Conservation (phyloP, 1,140 invertebrate species). For the Paramacrobiotus metropolitanus region DNA sequence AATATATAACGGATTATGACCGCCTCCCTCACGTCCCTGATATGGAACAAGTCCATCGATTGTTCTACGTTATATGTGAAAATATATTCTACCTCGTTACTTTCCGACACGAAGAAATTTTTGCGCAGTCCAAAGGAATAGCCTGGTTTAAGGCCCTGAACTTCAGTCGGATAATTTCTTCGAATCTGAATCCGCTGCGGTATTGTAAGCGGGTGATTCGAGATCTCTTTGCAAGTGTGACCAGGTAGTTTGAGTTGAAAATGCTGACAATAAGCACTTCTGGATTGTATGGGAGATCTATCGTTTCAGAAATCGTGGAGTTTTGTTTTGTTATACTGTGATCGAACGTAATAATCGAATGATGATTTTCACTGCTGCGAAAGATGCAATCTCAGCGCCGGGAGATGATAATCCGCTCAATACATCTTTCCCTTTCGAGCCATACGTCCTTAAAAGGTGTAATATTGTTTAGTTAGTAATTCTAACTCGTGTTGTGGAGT, state of each 20-base stretch:
- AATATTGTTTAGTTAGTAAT: neutral
- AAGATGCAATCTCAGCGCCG: conserved; percentile 15
- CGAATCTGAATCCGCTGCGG: conserved; percentile 56
- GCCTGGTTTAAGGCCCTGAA: conserved; percentile 52
- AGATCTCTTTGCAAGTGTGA: conserved; percentile 55
- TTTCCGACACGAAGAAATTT: conserved; percentile 58
- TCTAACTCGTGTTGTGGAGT: too few relatives aligned
- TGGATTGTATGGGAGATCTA: neutral
- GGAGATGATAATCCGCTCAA: conserved; percentile 29
- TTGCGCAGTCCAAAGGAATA: conserved; percentile 33
- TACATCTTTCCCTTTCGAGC: conserved; percentile 56
- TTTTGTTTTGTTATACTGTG: conserved; percentile 65
- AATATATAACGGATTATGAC: conserved; percentile 39
- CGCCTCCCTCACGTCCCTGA: conserved; percentile 26
- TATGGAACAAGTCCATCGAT: conserved; percentile 37
- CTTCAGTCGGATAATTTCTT: conserved; percentile 53
- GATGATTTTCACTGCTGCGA: conserved; percentile 16
- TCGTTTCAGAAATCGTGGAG: neutral
- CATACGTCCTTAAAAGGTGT: conserved; percentile 41
- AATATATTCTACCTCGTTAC: conserved; percentile 67
- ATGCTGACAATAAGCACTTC: too few relatives aligned
- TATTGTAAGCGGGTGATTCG: conserved; percentile 48
- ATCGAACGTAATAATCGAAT: conserved; percentile 53
- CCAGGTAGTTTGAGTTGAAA: conserved; percentile 27
- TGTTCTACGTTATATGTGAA: conserved; percentile 73